These are phyloP conservation scores for Linyphia triangularis DNA, from an alignment of 2,888 invertebrate species.

Conservation along the genomic window DNA sequence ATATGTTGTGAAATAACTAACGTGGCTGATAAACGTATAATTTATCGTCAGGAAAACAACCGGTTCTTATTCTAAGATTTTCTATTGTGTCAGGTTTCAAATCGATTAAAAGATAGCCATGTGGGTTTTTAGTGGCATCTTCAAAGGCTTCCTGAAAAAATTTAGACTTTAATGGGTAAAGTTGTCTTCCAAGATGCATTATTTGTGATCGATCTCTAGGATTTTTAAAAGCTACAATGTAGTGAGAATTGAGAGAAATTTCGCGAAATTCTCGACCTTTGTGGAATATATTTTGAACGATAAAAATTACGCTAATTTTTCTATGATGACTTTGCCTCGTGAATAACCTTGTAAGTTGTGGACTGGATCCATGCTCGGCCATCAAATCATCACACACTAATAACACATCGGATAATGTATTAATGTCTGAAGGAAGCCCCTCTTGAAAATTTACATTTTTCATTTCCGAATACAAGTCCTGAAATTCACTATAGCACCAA, in stretches of 20 bases:
- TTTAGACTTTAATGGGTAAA: not conserved
- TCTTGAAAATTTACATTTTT: not conserved
- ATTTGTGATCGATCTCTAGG: conserved; percentile 13
- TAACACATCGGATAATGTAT: not conserved
- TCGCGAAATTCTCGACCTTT: conserved; percentile 34
- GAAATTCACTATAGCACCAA: conserved; percentile 56
- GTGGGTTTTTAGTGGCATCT: too few species aligned
- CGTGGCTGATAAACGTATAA: too few species aligned
- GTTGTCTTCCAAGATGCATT: conserved; percentile 4
- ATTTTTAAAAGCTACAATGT: conserved; percentile 10
- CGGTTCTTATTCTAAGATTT: too few species aligned
- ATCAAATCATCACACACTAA: conserved; percentile 58
- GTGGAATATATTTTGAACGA: conserved; percentile 51
- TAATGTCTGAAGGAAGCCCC: not conserved
- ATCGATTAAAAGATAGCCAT: too few species aligned
- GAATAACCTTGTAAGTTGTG: conserved; percentile 39
- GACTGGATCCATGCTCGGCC: conserved; percentile 8
- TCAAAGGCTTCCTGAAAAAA: too few species aligned
- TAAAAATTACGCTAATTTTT: conserved; percentile 49
- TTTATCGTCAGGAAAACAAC: too few species aligned
- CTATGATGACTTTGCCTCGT: conserved; percentile 57
- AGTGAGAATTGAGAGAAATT: conserved; percentile 37
- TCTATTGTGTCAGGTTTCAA: too few species aligned
- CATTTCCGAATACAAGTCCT: conserved; percentile 7
- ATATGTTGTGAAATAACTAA: too few species aligned